Evolutionary conservation across 2,797 vertebrate genomes (phyloP).

Genomic region (Sebastes elongatus): DNA sequence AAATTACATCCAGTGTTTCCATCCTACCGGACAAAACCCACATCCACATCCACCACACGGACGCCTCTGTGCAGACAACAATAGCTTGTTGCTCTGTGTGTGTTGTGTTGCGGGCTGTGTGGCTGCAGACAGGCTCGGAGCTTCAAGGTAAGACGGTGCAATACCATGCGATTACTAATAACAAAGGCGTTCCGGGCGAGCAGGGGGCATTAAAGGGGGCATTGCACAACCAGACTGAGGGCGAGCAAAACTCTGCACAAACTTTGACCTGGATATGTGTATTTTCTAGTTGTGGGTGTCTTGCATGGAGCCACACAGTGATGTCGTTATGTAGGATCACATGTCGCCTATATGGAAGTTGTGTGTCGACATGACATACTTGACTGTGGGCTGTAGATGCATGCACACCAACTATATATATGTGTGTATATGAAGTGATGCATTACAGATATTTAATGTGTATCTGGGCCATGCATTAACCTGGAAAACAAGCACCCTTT

Average conservation of each 20-base stretch:
- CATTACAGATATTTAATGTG: constrained; percentile 27
- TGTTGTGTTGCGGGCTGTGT: constrained; percentile 52
- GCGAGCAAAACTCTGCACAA: constrained; percentile 84
- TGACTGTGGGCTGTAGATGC: constrained; percentile 51
- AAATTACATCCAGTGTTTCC: constrained; percentile 77
- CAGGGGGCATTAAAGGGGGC: constrained; percentile 88
- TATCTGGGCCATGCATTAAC: constrained; percentile 64
- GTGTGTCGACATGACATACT: constrained; percentile 70
- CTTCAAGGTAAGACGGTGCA: constrained; percentile 87
- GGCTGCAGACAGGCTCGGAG: constrained; percentile 74
- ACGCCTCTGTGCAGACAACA: constrained; percentile 64
- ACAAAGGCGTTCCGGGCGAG: constrained; percentile 89
- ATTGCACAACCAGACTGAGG: constrained; percentile 82
- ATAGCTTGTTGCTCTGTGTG: constrained; percentile 77
- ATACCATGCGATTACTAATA: constrained; percentile 87
- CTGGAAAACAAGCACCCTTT: constrained; percentile 49
- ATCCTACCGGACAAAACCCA: constrained; percentile 72
- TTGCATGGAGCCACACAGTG: constrained; percentile 29
- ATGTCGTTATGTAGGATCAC: constrained; percentile 66
- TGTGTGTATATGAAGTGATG: constrained; percentile 36
- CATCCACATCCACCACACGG: constrained; percentile 60
- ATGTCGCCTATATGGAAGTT: constrained; percentile 65
- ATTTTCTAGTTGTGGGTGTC: constrained; percentile 52
- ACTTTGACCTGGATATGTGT: constrained; percentile 82
- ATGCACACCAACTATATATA: constrained; percentile 42